Evolutionary conservation across 2,888 invertebrate genomes (phyloP), one percentile per base, ranked within the genome.

Genomic region (Gisinianus flammeolus): DNA sequence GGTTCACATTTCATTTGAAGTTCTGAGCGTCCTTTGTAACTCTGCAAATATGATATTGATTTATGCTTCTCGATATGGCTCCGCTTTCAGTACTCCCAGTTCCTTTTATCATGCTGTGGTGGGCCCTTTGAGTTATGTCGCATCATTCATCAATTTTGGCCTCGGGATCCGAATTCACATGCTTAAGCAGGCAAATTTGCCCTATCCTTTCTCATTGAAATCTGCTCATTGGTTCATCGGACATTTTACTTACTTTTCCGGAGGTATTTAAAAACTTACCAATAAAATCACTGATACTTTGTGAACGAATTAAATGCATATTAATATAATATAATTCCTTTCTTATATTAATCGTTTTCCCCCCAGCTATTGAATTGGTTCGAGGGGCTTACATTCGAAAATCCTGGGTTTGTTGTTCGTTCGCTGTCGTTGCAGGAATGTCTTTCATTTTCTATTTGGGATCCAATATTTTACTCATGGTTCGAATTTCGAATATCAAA

Each of bases 1-100:
- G 67, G 12, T n/a, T 68, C 67, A 68, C 35, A 33, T 33, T n/a
- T 10, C 35, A 30, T 22, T 68, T n/a, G 33, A 68, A 68, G 12
- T 33, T 4, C 8, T n/a, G 3, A 16, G 30, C 33, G 33, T 68
- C 10, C 31, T 68, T 12, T 8, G 28, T 19, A 68, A 68, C 33
- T n/a, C 22, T 12, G 16, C 31, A 16, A n/a, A 30, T 28, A 6
- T 30, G 8, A 6, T 68, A 2, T 6, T 30, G 19, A 30, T 30
- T 30, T 68, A 30, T n/a, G n/a, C 33, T 31, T 31, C 33, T n/a
- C n/a, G 67, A 22, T 31, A n/a, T n/a, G 67, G 67, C 6, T 33
- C 67, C 16, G 8, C 67, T n/a, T 30, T 68, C 5, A 33, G 26
- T 33, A 30, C 33, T 10, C 4, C 19, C 6, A n/a, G n/a, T 2